Percentiles rank a stretch among this genome's conserved stretches.
phyloP scores from a whole-genome alignment of 2,888 invertebrate genomes.

The Hoplodrina blanda region DNA sequence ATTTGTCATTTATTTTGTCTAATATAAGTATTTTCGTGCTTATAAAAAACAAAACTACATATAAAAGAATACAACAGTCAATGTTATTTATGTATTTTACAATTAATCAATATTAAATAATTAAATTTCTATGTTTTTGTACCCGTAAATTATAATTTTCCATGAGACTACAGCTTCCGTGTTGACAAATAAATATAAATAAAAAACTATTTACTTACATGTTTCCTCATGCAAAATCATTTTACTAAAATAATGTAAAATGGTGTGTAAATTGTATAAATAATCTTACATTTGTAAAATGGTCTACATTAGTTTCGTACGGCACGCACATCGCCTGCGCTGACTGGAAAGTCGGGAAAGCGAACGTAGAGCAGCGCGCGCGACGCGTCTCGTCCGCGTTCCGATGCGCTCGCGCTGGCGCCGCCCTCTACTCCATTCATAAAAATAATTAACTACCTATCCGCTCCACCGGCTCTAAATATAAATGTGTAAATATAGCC shows the following conservation, averaged over 20 bases:
- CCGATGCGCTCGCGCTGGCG: conserved; percentile 73
- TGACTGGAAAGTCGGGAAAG: conserved; percentile 87
- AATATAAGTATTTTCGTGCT: background rate
- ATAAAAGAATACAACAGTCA: background rate
- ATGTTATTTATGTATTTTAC: background rate
- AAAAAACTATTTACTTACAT: background rate
- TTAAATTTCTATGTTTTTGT: conserved; percentile 2
- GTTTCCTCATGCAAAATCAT: conserved; percentile 5
- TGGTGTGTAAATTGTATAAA: conserved; percentile 9
- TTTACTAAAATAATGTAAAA: background rate
- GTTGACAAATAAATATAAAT: conserved; percentile 4
- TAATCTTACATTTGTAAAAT: conserved; percentile 45
- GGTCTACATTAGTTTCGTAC: conserved; percentile 66
- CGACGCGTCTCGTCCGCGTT: conserved; percentile 81
- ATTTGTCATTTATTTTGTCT: conserved; percentile 15
- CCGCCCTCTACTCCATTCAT: conserved; percentile 77
- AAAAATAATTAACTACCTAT: conserved; percentile 73
- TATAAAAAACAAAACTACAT: conserved; percentile 2
- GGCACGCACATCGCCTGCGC: conserved; percentile 57
- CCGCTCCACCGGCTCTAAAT: conserved; percentile 50
- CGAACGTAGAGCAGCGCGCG: conserved; percentile 73
- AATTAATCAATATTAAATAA: conserved; percentile 2
- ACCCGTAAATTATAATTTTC: conserved; percentile 14
- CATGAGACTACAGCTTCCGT: conserved; percentile 19
- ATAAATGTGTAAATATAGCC: conserved; percentile 48